phyloP scores from a whole-genome alignment of 2,113 vertebrate species.

The Isichthys henryi region DNA sequence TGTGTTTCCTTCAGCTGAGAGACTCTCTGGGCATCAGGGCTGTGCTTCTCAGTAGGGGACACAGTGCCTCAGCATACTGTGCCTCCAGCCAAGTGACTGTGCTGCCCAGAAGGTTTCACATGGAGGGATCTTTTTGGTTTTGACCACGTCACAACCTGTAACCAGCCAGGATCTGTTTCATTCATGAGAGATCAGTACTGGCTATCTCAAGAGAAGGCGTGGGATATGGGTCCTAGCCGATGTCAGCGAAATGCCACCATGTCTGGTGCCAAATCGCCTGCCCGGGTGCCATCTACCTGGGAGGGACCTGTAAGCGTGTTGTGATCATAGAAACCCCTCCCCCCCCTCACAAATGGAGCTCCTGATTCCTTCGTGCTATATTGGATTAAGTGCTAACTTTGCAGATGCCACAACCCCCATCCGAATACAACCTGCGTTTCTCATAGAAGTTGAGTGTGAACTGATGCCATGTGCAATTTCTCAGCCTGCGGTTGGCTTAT shows the following conservation, averaged over 20 bases:
- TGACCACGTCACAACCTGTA: background rate
- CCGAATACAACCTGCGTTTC: background rate
- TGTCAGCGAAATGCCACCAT: background rate
- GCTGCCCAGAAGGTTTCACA: background rate
- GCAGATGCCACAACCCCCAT: background rate
- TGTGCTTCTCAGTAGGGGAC: background rate
- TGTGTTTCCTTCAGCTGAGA: background rate
- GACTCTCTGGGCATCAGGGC: background rate
- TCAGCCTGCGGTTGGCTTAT: background rate
- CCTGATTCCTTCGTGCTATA: no score
- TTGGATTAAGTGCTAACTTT: background rate
- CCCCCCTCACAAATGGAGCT: background rate
- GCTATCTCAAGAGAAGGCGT: background rate
- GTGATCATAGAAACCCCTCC: background rate
- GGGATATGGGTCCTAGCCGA: background rate
- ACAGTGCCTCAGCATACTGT: background rate
- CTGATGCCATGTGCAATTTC: background rate
- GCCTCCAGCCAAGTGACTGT: background rate
- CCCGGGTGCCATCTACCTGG: background rate
- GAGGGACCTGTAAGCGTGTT: background rate
- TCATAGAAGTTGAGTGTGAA: background rate
- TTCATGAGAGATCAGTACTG: background rate
- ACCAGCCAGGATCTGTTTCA: background rate
- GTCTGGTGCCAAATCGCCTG: background rate
- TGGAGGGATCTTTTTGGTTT: background rate